Evolutionary conservation across 2,888 invertebrate species (phyloP).

Genomic region (Pelosia muscerda): DNA sequence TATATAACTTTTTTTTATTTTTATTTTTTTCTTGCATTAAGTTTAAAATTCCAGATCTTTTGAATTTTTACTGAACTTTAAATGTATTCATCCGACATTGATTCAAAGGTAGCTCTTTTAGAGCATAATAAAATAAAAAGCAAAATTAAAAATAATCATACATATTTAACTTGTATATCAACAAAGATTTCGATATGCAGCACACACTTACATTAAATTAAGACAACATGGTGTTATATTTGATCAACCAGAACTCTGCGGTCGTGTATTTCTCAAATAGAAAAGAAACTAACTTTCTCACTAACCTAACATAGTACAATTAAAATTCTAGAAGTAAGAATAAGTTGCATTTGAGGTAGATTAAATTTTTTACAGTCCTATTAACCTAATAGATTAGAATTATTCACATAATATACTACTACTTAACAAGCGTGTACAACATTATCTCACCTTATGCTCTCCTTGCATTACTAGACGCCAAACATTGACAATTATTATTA

Average conservation of each 20-base stretch:
- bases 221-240: slow-evolving; percentile 62
- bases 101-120: slow-evolving; percentile 61
- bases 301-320: slow-evolving; percentile 82
- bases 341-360: slow-evolving; percentile 86
- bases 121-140: slow-evolving; percentile 64
- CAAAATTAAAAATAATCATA: slow-evolving; percentile 71
- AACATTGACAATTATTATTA: slow-evolving; percentile 62
- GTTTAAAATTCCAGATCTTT: slow-evolving; percentile 66
- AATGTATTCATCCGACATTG: slow-evolving; percentile 48
- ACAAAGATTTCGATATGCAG: slow-evolving; percentile 77
- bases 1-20: slow-evolving; percentile 49
- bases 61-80: slow-evolving; percentile 46
- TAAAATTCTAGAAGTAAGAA: slow-evolving; percentile 81
- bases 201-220: slow-evolving; percentile 75
- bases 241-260: slow-evolving; percentile 61
- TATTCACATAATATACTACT: slow-evolving; percentile 79
- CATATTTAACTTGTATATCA: slow-evolving; percentile 73
- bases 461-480: slow-evolving; percentile 70
- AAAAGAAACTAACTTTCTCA: slow-evolving; percentile 76
- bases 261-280: slow-evolving; percentile 73
- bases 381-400: slow-evolving; percentile 84
- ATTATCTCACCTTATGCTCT: slow-evolving; percentile 71
- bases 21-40: slow-evolving; percentile 55
- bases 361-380: slow-evolving; percentile 86
- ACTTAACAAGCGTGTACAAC: slow-evolving; percentile 78